These are phyloP conservation scores for Tetranychus cinnabarinus DNA, from an alignment of 1,140 invertebrate genomes.

Conservation along the genomic window DNA sequence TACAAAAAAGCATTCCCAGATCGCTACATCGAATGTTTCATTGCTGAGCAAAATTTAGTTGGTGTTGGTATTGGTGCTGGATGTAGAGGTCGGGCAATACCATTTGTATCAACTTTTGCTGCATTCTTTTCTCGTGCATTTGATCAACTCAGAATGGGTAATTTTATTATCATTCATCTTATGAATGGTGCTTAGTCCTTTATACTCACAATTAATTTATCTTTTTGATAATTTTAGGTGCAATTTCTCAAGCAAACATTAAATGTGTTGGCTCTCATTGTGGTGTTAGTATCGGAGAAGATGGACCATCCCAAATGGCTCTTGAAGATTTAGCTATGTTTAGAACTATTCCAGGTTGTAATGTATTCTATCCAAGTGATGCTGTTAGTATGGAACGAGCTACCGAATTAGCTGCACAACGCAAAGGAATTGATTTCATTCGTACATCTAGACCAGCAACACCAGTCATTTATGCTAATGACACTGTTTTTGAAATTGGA, in stretches of 20 bases:
- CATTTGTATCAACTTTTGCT: conserved; percentile 90
- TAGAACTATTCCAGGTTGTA: conserved; percentile 64
- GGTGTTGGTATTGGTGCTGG: conserved; percentile 82
- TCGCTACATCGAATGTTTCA: conserved; percentile 89
- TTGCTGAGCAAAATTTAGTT: conserved; percentile 93
- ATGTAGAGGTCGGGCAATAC: conserved; percentile 61
- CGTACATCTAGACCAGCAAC: conserved; percentile 80
- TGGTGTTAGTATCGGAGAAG: conserved; percentile 72
- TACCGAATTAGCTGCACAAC: conserved; percentile 89
- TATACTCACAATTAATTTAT: not conserved
- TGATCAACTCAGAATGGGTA: conserved; percentile 92
- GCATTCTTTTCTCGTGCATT: conserved; percentile 88
- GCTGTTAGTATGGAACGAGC: conserved; percentile 81
- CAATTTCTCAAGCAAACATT: conserved; percentile 90
- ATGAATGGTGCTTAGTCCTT: not conserved
- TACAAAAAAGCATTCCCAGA: conserved; percentile 40
- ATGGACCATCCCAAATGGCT: conserved; percentile 99
- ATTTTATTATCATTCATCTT: not conserved
- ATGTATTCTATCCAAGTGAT: conserved; percentile 90
- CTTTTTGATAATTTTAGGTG: conserved; percentile 19
- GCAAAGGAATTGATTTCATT: conserved; percentile 81
- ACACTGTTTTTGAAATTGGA: conserved; percentile 49
- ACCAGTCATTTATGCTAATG: conserved; percentile 59
- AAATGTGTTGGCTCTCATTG: conserved; percentile 88
- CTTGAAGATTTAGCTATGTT: conserved; percentile 94